Evolutionary conservation across 2,797 vertebrate genomes (phyloP).

Genomic region (Lindbergichthys nudifrons): DNA sequence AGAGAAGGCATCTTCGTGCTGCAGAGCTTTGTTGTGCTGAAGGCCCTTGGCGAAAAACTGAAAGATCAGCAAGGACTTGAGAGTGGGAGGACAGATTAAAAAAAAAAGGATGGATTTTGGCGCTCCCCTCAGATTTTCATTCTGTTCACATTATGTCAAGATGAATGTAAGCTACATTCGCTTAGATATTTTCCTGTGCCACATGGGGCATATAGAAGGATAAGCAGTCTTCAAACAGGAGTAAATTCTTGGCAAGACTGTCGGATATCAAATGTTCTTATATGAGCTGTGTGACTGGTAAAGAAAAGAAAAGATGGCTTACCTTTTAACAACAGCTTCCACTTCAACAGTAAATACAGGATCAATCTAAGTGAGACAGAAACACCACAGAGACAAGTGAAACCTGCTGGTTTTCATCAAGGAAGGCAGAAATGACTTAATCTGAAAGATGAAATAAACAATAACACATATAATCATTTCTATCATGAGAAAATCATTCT

Average conservation of each 20-base stretch:
- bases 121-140: constrained; percentile 29
- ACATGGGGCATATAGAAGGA: constrained; percentile 28
- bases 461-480: constrained; percentile 68
- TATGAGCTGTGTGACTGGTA: constrained; percentile 11
- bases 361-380: constrained; percentile 86
- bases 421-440: constrained; percentile 52
- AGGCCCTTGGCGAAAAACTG: constrained; percentile 51
- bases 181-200: constrained; percentile 14
- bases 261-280: constrained; percentile 25
- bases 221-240: constrained; percentile 19
- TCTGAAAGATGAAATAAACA: constrained; percentile 62
- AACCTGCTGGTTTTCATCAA: constrained; percentile 35
- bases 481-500: constrained; percentile 71
- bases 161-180: constrained; percentile 38
- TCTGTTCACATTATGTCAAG: constrained; percentile 36
- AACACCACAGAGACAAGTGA: constrained; percentile 8
- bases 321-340: constrained; percentile 87
- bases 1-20: constrained; percentile 59
- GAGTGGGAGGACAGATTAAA: constrained; percentile 31
- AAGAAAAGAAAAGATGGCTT: constrained; percentile 34
- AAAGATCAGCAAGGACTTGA: constrained; percentile 33
- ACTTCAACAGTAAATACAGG: constrained; percentile 87
- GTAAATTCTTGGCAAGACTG: constrained; percentile 19
- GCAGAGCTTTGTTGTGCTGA: constrained; percentile 35
- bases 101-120: constrained; percentile 19